Evolutionary conservation across 2,113 vertebrate genomes (phyloP).

Genomic region (Microtus ochrogaster): DNA sequence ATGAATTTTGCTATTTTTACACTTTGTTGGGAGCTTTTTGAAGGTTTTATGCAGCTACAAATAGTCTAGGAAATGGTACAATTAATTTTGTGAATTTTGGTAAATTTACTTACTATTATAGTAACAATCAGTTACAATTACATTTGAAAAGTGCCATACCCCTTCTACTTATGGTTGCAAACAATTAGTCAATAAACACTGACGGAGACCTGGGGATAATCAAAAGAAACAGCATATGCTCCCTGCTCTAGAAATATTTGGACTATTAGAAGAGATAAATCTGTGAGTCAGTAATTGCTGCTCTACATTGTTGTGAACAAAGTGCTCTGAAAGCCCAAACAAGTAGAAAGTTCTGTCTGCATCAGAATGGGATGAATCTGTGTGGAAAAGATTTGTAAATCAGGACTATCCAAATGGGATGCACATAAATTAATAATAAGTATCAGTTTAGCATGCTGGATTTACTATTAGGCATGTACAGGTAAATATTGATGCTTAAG

Average conservation of each 20-base stretch:
- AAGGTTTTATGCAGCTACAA: slow-evolving; percentile 22
- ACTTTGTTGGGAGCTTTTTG: slow-evolving; percentile 47
- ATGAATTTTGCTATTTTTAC: slow-evolving; percentile 25
- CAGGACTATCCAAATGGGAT: not conserved
- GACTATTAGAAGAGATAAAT: slow-evolving; percentile 51
- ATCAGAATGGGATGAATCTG: not conserved
- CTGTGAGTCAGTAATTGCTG: not conserved
- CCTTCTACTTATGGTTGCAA: not conserved
- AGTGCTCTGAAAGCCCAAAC: not conserved
- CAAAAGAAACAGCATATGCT: slow-evolving; percentile 54
- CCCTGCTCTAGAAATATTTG: slow-evolving; percentile 36
- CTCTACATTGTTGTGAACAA: not conserved
- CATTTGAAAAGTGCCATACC: slow-evolving; percentile 17
- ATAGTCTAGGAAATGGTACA: not conserved
- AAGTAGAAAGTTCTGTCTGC: not conserved
- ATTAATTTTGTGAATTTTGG: slow-evolving; percentile 51
- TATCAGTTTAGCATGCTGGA: not conserved
- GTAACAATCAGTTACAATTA: slow-evolving; percentile 37
- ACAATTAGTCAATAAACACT: slow-evolving; percentile 61
- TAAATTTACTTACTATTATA: slow-evolving; percentile 25
- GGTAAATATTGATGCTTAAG: not conserved
- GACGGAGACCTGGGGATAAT: slow-evolving; percentile 51
- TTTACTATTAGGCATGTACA: not conserved
- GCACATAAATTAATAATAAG: not conserved
- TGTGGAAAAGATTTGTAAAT: not conserved